Evolutionary conservation across 1,140 invertebrate genomes (phyloP).

Genomic region (Drosophila bocki): DNA sequence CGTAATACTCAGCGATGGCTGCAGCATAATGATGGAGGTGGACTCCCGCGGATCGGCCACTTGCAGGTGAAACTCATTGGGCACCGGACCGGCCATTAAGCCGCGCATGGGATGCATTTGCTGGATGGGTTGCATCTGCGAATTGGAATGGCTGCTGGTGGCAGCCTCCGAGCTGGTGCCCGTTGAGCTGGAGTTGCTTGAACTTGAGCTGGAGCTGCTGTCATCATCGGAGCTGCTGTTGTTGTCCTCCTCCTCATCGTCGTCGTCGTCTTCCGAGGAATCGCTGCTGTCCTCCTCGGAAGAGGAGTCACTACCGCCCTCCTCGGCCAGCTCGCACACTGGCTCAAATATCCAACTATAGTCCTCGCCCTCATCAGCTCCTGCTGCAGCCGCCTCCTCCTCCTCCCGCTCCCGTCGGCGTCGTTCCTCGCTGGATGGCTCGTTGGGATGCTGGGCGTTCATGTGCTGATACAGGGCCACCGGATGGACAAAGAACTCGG

Average conservation of each 20-base stretch:
- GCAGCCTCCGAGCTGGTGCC: conserved; percentile 23
- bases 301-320: conserved; percentile 40
- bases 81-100: conserved; percentile 29
- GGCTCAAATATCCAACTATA: conserved; percentile 84
- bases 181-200: conserved; percentile 44
- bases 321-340: conserved; percentile 71
- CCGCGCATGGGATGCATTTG: conserved; percentile 50
- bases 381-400: conserved; percentile 3
- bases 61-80: conserved; percentile 64
- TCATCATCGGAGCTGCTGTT: conserved; percentile 42
- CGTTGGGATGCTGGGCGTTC: conserved; percentile 71
- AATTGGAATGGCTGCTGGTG: conserved; percentile 59
- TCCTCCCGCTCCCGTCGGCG: conserved; percentile 2
- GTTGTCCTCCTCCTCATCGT: neutral
- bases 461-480: conserved; percentile 80
- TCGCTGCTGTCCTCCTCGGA: conserved; percentile 41
- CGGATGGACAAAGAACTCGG: conserved; percentile 76
- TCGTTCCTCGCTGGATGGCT: conserved; percentile 26
- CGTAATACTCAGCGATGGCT: conserved; percentile 52
- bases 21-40: conserved; percentile 74
- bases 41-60: conserved; percentile 67
- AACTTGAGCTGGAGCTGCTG: conserved; percentile 19
- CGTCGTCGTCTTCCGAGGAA: conserved; percentile 27
- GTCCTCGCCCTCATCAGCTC: conserved; percentile 56
- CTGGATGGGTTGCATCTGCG: conserved; percentile 32